These are phyloP conservation scores for Gorsachius magnificus DNA, from an alignment of 2,797 vertebrate genomes.

Conservation along the genomic window DNA sequence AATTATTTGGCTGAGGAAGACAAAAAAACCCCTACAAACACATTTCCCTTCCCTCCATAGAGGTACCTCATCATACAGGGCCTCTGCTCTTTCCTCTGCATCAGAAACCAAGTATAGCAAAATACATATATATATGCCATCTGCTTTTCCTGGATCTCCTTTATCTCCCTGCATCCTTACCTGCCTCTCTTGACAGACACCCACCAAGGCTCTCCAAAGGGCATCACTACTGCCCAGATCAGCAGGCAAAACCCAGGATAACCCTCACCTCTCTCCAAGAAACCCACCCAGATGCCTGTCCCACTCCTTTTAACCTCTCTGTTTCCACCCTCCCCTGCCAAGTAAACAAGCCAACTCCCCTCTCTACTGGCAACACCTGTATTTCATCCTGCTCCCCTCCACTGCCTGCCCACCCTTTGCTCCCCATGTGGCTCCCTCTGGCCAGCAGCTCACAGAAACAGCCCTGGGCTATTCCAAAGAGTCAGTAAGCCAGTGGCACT, in stretches of 20 bases:
- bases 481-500: fast-evolving
- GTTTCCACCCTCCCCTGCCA: background rate
- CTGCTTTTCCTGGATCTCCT: background rate
- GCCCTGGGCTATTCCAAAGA: background rate
- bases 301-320: background rate
- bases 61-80: background rate
- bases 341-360: background rate
- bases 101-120: background rate
- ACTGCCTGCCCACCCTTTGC: background rate
- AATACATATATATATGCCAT: fast-evolving
- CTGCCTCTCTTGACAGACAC: background rate
- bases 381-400: background rate
- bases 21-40: background rate
- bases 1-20: background rate
- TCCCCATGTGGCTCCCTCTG: background rate
- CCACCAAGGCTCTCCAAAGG: background rate
- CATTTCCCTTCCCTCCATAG: background rate
- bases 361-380: background rate
- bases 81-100: background rate
- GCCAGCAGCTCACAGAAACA: background rate
- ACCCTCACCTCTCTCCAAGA: background rate
- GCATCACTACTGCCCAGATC: background rate
- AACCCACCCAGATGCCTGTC: fast-evolving
- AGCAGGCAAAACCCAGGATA: fast-evolving
- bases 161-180: background rate